Evolutionary conservation across 2,797 vertebrate genomes (phyloP).

Genomic region (Notolepis coatsorum): DNA sequence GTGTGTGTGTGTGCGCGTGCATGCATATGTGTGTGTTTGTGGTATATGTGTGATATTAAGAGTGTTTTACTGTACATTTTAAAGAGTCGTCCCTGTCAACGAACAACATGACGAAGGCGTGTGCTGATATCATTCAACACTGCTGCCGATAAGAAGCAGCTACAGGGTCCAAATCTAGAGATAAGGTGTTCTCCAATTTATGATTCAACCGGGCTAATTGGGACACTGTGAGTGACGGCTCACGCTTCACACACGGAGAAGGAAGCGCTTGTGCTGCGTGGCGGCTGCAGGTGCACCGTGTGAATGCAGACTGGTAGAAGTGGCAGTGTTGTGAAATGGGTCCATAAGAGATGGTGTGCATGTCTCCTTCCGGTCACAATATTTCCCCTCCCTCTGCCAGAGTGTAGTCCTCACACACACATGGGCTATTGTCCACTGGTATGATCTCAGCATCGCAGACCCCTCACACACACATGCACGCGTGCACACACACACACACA

Average conservation of each 20-base stretch:
- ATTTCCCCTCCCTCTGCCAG: conserved; percentile 73
- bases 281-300: conserved; percentile 45
- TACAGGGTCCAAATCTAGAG: neutral
- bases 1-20: neutral
- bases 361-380: conserved; percentile 66
- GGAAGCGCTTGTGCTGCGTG: neutral
- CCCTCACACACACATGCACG: conserved; percentile 27
- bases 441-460: conserved; percentile 79
- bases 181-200: conserved; percentile 1
- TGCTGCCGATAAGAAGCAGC: neutral
- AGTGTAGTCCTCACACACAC: conserved; percentile 80
- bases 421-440: conserved; percentile 77
- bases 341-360: conserved; percentile 47
- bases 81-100: conserved; percentile 9
- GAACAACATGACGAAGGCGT: neutral
- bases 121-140: neutral
- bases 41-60: neutral
- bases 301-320: conserved; percentile 34
- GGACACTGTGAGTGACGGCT: neutral
- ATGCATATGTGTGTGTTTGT: conserved; percentile 16
- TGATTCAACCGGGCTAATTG: neutral
- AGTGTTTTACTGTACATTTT: conserved; percentile 8
- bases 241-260: conserved; percentile 1
- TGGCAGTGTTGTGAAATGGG: conserved; percentile 24
- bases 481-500: neutral